phyloP scores from a whole-genome alignment of 2,888 invertebrate species.

The Hirudinaria manillensis region DNA sequence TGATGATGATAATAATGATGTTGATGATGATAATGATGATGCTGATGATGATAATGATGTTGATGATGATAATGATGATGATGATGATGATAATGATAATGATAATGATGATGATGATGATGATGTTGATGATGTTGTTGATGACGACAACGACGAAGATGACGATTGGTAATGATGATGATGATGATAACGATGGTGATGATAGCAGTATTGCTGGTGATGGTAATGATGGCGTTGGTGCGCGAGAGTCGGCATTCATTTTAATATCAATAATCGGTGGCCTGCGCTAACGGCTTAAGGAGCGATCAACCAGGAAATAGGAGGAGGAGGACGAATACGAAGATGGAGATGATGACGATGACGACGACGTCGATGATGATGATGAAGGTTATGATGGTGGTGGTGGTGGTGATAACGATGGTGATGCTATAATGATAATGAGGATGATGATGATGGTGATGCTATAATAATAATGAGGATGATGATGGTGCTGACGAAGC shows the following conservation, averaged over 20 bases:
- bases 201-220: not conserved
- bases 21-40: constrained; percentile 31
- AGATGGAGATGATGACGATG: constrained; percentile 18
- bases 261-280: too few relatives aligned
- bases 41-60: constrained; percentile 30
- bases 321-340: not conserved
- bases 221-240: too few relatives aligned
- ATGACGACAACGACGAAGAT: constrained; percentile 28
- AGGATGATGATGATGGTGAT: too few relatives aligned
- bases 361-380: constrained; percentile 19
- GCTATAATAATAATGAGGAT: too few relatives aligned
- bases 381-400: constrained; percentile 16
- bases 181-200: constrained; percentile 26
- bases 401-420: constrained; percentile 21
- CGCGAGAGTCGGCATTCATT: too few relatives aligned
- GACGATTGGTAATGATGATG: constrained; percentile 31
- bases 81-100: constrained; percentile 9
- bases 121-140: constrained; percentile 28
- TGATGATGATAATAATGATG: constrained; percentile 29
- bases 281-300: too few relatives aligned
- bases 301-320: too few relatives aligned
- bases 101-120: not conserved
- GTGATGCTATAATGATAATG: not conserved
- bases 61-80: constrained; percentile 23
- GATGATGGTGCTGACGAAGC: too few relatives aligned